phyloP scores from a whole-genome alignment of 2,113 vertebrate species.

The Chlorodrepanis virens region DNA sequence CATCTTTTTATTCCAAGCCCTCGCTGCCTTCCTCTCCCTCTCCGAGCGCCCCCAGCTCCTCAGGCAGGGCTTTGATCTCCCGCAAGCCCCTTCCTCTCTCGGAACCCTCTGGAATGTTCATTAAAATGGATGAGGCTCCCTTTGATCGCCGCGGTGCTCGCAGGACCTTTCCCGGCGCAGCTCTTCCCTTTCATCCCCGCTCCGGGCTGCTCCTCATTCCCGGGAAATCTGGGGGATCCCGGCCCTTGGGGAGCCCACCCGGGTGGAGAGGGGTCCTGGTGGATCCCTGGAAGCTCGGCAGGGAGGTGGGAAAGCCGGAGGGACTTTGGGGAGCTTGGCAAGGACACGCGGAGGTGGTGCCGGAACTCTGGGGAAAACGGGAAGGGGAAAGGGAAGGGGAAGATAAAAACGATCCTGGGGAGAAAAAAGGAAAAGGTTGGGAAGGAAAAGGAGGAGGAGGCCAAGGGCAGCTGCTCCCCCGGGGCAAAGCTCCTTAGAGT shows the following conservation, averaged over 20 bases:
- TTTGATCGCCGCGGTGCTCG: slow-evolving; percentile 26
- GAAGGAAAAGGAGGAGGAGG: neutral
- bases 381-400: neutral
- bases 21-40: neutral
- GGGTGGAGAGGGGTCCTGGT: neutral
- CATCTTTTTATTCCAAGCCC: neutral
- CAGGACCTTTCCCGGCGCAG: neutral
- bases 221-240: neutral
- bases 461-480: neutral
- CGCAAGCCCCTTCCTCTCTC: neutral
- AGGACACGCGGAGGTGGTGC: rapidly evolving
- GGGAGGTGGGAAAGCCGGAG: neutral
- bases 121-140: slow-evolving; percentile 8
- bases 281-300: rapidly evolving
- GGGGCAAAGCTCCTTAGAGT: neutral
- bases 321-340: rapidly evolving
- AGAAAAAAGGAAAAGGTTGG: neutral
- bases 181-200: neutral
- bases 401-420: neutral
- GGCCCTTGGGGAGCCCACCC: neutral
- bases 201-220: neutral
- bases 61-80: slow-evolving; percentile 14
- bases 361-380: neutral
- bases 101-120: neutral
- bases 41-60: neutral